A percentile compares a stretch with the other conserved stretches of the same genome.
phyloP scores from a whole-genome alignment of 1,140 invertebrate species.

The Lamellibrachia luymesi region DNA sequence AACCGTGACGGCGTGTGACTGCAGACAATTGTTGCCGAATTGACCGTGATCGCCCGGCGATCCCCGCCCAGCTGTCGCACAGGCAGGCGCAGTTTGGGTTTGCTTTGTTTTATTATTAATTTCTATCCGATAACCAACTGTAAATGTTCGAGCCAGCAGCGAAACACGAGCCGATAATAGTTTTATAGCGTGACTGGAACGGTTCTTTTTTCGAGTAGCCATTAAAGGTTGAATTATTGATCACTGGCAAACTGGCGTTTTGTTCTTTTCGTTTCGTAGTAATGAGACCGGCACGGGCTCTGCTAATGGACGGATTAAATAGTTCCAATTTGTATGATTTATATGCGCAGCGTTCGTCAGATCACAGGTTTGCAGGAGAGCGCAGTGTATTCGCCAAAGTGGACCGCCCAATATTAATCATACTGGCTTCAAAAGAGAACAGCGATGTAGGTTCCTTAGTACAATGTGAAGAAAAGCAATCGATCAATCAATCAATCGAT shows the following conservation, averaged over 20 bases:
- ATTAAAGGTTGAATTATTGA: conserved; percentile 1
- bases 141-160: not conserved
- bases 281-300: not conserved
- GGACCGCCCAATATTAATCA: not conserved
- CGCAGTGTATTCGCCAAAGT: not conserved
- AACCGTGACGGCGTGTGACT: not conserved
- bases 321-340: not conserved
- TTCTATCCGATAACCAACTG: not conserved
- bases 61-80: not conserved
- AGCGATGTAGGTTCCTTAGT: too few species aligned
- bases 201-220: not conserved
- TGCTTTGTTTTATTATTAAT: conserved; percentile 2
- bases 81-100: not conserved
- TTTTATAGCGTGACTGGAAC: not conserved
- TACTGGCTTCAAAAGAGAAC: not conserved
- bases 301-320: not conserved
- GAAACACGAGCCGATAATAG: not conserved
- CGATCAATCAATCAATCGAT: too few species aligned
- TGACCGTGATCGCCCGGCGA: not conserved
- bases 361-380: not conserved
- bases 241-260: not conserved
- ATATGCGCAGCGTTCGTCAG: not conserved
- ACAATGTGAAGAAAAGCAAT: too few species aligned
- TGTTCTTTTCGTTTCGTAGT: not conserved
- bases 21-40: not conserved